Evolutionary conservation across 2,797 vertebrate species (phyloP), one percentile per base, ranked within the genome.

Genomic region (Gobionotothen gibberifrons): DNA sequence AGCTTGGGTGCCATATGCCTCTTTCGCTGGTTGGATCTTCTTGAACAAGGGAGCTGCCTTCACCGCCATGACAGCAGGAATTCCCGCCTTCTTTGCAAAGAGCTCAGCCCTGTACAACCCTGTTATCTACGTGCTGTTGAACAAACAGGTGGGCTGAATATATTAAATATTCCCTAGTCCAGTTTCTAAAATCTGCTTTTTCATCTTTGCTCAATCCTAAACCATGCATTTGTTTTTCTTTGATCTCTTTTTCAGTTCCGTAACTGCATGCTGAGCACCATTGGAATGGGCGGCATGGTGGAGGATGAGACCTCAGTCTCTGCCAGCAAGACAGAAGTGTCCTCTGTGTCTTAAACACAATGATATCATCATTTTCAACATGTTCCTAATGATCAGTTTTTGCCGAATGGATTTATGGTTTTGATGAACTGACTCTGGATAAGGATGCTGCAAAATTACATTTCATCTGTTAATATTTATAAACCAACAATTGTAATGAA

Each of bases 31-130:
- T 32, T 67, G 64, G 64, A 55, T 67, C 52, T 67, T 67, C 52
- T 0, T 55, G 12, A 67, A 67, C 13, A 67, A 46, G 5, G 64
- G 64, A 16, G 64, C 64, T 15, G 3, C 22, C 3, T 66, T 66
- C 64, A 0, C 40, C 13, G 40, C 63, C 51, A 1, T 44, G 42
- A 4, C 43, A 8, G 58, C 58, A 46, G 51, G 40, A 15, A 3
- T 67, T 22, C 52, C 64, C 3, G 51, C 64, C 17, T 67, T 67
- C 52, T 67, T 67, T 44, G 16, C 64, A 11, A 96, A 97, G 92
- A 95, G 92, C 78, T 87, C 96, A 56, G 93, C 95, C 1, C 54
- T 96, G 89, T 96, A 93, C 81, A 96, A 96, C 79, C 94, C 96
- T 1, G 5, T 79, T n/a, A 91, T 90, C 73, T 91, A 90, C 42